These are phyloP conservation scores for Mobula birostris DNA, from an alignment of 2,113 vertebrate species.

Conservation along the genomic window DNA sequence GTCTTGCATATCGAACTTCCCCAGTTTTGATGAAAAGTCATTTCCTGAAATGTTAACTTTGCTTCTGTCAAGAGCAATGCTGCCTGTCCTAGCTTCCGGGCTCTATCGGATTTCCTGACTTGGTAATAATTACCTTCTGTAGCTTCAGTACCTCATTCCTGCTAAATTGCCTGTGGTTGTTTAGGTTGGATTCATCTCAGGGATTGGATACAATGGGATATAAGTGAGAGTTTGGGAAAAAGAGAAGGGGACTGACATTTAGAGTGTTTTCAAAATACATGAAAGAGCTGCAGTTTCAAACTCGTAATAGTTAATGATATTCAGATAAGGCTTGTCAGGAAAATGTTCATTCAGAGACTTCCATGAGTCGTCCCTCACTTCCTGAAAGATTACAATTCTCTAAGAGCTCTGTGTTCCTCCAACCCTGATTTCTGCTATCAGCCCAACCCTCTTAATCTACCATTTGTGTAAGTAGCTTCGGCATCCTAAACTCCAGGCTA, in stretches of 20 bases:
- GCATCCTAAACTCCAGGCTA: not conserved
- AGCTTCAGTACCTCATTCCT: too few relatives aligned
- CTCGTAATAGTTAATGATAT: not conserved
- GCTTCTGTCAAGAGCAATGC: too few relatives aligned
- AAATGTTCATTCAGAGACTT: not conserved
- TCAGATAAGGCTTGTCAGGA: not conserved
- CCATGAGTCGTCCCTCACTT: not conserved
- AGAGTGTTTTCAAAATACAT: not conserved
- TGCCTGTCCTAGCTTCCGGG: too few relatives aligned
- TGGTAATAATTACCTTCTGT: not conserved
- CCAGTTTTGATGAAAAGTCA: too few relatives aligned
- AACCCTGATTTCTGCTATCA: not conserved
- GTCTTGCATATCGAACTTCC: too few relatives aligned
- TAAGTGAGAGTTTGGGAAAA: not conserved
- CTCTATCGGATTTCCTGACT: too few relatives aligned
- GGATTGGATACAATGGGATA: not conserved
- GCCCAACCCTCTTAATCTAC: not conserved
- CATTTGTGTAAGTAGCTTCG: not conserved
- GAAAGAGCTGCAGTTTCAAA: not conserved
- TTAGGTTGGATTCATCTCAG: not conserved
- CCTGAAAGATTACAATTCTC: not conserved
- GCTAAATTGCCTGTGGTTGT: not conserved
- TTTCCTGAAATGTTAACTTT: too few relatives aligned
- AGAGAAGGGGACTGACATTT: not conserved
- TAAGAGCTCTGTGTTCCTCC: not conserved